Evolutionary conservation across 2,888 invertebrate species (phyloP), one percentile per base, ranked within the genome.

Genomic region (Aproaerema taeniolella): DNA sequence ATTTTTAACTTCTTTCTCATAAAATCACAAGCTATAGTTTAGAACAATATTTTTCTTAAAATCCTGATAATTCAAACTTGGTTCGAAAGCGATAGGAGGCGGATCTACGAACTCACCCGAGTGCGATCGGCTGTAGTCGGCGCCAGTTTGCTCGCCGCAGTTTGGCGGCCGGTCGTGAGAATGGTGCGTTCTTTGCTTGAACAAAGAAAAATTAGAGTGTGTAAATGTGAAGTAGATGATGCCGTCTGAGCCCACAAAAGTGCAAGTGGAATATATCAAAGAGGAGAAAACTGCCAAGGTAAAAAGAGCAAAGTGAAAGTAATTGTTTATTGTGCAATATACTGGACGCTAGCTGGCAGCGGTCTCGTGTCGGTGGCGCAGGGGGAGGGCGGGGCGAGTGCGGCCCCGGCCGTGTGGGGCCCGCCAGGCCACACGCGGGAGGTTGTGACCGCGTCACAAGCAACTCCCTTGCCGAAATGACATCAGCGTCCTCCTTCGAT

Each of bases 401-500:
- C 79, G 73, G 83, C 76, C 79, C 82, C 81, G 71, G 77, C 79
- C 78, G 85, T 80, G 87, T 88, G 88, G 88, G 88, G 88, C 88
- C 82, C 82, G 79, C 63, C 82, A 82, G 81, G 83, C 83, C 85
- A 80, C 82, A 80, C 86, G 82, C 82, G 75, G 82, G 86, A 83
- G 87, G 88, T 88, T 89, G 89, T 88, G 89, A 89, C 89, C 85
- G 80, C 79, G 78, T 79, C 70, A 67, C 72, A 64, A 82, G 86
- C 70, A 75, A 86, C 86, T 82, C 87, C 87, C 87, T 85, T 75
- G 77, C 77, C 80, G 66, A 81, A 83, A 82, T 73, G 74, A 68
- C 63, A 70, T 63, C 74, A 62, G 61, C 61, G 58, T 75, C 73
- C 70, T 66, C 41, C 49, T 40, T 9, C 15, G 12, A 13, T 29